Evolutionary conservation across 2,888 invertebrate genomes (phyloP), one percentile per base, ranked within the genome.

Genomic region (Meiosimyza platycephala): DNA sequence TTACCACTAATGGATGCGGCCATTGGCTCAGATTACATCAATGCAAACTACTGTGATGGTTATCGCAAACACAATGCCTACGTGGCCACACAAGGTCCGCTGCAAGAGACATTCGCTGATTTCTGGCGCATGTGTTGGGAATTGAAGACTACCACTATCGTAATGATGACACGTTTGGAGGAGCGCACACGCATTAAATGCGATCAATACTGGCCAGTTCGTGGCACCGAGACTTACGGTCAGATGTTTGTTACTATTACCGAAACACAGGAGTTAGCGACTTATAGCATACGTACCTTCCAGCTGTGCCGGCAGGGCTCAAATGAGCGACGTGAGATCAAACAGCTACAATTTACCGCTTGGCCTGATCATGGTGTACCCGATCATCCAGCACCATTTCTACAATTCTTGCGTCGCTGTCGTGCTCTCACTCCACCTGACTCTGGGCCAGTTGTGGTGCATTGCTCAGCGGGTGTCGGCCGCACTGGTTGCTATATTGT

Each of bases 81-180:
- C 86, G 97, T 99, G 54, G 99, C 99, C 15, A 99, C 99, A 51
- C 99, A 98, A 90, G 99, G 99, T 40, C 99, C 99, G 7, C 88
- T 99, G 18, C 98, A 97, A 82, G 98, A 99, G 85, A 99, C 99
- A 0, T 97, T 98, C 81, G 93, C 93, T 6, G 99, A 99, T 88
- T 99, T 99, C 88, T 99, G 99, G 99, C 90, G 99, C 76, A 99
- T 99, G 99, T 95, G 98, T 80, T 99, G 99, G 99, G 99, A 99
- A 87, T 91, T 98, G 75, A 92, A 95, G 79, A 94, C 95, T 6
- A 92, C 94, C 13, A 97, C 97, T 0, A 96, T 99, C 79, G 99
- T 99, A 2, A 99, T 99, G 99, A 97, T 99, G 97, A 99, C 99
- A 0, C 96, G 97, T 81, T 88, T 99, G 74, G 99, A 99, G 87